Conservation (phyloP, 2,888 invertebrate genomes). For the Heliconius erato region DNA sequence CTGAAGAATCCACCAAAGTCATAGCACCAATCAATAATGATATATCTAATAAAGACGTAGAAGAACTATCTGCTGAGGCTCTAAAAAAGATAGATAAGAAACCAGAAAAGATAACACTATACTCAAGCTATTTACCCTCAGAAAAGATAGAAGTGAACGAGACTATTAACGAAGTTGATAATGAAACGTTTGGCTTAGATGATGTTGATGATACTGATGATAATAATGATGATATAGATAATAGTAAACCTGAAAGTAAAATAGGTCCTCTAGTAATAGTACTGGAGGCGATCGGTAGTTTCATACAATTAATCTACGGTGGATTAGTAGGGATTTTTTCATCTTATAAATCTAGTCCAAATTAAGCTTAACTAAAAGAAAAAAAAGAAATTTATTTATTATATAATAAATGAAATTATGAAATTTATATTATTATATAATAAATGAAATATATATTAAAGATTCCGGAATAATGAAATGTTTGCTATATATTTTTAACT, state of each 20-base stretch:
- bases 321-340: slow-evolving; percentile 66
- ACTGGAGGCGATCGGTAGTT: slow-evolving; percentile 71
- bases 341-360: slow-evolving; percentile 47
- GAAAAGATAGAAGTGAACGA: slow-evolving; percentile 52
- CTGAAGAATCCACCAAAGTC: slow-evolving; percentile 58
- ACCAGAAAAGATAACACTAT: slow-evolving; percentile 76
- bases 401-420: neutral
- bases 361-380: neutral
- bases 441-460: no score
- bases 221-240: slow-evolving; percentile 4
- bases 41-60: slow-evolving; percentile 69
- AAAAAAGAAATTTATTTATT: neutral
- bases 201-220: slow-evolving; percentile 54
- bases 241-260: slow-evolving; percentile 51
- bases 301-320: slow-evolving; percentile 72
- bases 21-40: slow-evolving; percentile 66
- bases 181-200: slow-evolving; percentile 62
- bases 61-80: slow-evolving; percentile 71
- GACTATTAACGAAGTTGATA: slow-evolving; percentile 43
- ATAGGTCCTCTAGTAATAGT: slow-evolving; percentile 66
- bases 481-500: no score
- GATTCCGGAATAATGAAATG: no score
- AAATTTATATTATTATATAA: no score
- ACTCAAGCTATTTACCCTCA: slow-evolving; percentile 67
- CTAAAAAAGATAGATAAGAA: slow-evolving; percentile 66